These are phyloP conservation scores for Salvelinus sp. DNA, from an alignment of 2,113 vertebrate genomes.

Conservation along the genomic window DNA sequence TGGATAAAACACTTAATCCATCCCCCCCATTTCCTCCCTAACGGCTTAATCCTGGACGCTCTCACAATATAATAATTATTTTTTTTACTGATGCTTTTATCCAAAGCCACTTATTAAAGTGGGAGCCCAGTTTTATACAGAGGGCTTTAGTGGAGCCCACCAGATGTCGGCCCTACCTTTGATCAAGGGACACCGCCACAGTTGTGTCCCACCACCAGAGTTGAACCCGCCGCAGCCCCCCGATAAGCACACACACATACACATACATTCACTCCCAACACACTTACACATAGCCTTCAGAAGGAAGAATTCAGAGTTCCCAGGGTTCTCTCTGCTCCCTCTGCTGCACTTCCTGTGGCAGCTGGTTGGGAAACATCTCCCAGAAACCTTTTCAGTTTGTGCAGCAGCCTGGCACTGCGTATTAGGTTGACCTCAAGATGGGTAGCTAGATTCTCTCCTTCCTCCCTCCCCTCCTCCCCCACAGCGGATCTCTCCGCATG, in stretches of 20 bases:
- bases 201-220: slow-evolving; percentile 55
- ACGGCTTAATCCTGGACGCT: slow-evolving; percentile 47
- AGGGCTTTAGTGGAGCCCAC: slow-evolving; percentile 65
- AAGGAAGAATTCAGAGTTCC: not conserved
- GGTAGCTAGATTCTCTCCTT: not conserved
- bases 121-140: slow-evolving; percentile 63
- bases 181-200: slow-evolving; percentile 65
- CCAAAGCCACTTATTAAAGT: slow-evolving; percentile 58
- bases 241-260: slow-evolving; percentile 14
- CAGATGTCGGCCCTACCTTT: slow-evolving; percentile 62
- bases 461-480: slow-evolving; percentile 23
- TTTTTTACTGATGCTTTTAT: slow-evolving; percentile 73
- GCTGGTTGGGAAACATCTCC: not conserved
- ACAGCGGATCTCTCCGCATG: slow-evolving; percentile 77
- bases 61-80: slow-evolving; percentile 54
- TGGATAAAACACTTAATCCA: slow-evolving; percentile 53
- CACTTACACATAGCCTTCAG: slow-evolving; percentile 14
- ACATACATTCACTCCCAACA: slow-evolving; percentile 8
- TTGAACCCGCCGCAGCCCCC: slow-evolving; percentile 37
- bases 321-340: not conserved
- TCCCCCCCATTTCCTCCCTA: slow-evolving; percentile 27
- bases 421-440: no score
- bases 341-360: not conserved
- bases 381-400: not conserved
- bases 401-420: not conserved